phyloP scores from a whole-genome alignment of 1,140 invertebrate genomes.

The Aphelenchoides avenae region DNA sequence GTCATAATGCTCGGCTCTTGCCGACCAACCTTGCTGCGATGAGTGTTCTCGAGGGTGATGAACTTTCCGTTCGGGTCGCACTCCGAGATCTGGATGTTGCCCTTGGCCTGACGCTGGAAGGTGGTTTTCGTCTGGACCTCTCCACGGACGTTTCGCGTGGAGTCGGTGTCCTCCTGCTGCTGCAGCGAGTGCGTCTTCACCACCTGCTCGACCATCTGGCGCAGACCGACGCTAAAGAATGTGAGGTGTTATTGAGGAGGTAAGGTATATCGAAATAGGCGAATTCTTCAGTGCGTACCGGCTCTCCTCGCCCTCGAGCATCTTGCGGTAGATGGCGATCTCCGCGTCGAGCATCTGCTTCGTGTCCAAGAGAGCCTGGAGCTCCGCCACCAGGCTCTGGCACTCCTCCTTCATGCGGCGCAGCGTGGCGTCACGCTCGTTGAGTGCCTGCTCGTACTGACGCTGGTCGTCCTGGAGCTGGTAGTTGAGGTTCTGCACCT shows the following conservation, averaged over 20 bases:
- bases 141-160: slow-evolving; percentile 59
- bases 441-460: slow-evolving; percentile 58
- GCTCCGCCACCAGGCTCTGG: slow-evolving; percentile 59
- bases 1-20: not conserved
- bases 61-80: slow-evolving; percentile 63
- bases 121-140: slow-evolving; percentile 65
- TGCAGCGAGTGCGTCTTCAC: slow-evolving; percentile 59
- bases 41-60: slow-evolving; percentile 63
- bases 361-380: slow-evolving; percentile 62
- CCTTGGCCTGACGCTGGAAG: slow-evolving; percentile 59
- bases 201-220: slow-evolving; percentile 59
- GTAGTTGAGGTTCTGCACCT: slow-evolving; percentile 62
- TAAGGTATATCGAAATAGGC: no score
- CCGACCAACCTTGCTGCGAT: slow-evolving; percentile 49
- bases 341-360: slow-evolving; percentile 61
- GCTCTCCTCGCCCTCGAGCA: slow-evolving; percentile 56
- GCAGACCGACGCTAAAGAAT: slow-evolving; percentile 50
- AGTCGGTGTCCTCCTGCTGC: slow-evolving; percentile 59
- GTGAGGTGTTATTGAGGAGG: no score
- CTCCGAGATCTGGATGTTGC: slow-evolving; percentile 62
- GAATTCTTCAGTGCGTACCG: no score
- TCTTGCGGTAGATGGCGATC: slow-evolving; percentile 59
- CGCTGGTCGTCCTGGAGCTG: slow-evolving; percentile 58
- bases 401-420: slow-evolving; percentile 59
- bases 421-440: slow-evolving; percentile 57